These are phyloP conservation scores for Hydractinia echinata DNA, from an alignment of 30 jellyfish, hydroid and myxozoan species.

Conservation along the genomic window DNA sequence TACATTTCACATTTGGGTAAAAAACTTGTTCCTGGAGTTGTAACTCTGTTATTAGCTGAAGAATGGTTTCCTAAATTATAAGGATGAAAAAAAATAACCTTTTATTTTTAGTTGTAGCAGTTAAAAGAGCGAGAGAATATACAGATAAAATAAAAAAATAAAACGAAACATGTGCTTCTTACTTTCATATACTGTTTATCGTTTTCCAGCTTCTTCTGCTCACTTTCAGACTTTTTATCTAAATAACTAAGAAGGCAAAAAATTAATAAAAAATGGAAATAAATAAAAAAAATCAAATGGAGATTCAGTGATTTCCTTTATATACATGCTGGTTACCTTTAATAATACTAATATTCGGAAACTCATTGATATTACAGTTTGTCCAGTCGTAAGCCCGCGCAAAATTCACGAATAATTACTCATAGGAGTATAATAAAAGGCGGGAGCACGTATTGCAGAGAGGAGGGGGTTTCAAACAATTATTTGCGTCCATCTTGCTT, in stretches of 20 bases:
- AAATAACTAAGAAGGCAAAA: conserved; percentile 28
- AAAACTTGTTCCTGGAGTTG: conserved; percentile 26
- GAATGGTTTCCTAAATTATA: conserved; percentile 24
- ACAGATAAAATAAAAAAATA: neutral
- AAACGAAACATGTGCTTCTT: neutral
- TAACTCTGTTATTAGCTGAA: conserved; percentile 37
- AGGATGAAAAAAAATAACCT: neutral
- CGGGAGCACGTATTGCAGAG: too few relatives aligned
- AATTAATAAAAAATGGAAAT: neutral
- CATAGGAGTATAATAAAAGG: too few relatives aligned
- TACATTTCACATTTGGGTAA: conserved; percentile 65
- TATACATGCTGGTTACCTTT: too few relatives aligned
- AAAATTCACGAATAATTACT: too few relatives aligned
- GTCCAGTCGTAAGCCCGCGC: too few relatives aligned
- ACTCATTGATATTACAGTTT: too few relatives aligned
- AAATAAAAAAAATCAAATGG: too few relatives aligned
- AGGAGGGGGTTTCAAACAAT: too few relatives aligned
- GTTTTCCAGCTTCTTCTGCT: conserved; percentile 29
- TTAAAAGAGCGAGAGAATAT: neutral
- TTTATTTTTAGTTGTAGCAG: neutral
- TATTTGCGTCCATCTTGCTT: too few relatives aligned
- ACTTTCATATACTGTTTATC: conserved; percentile 45
- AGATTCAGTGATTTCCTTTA: too few relatives aligned
- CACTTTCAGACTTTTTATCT: conserved; percentile 48
- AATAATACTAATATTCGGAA: too few relatives aligned